Evolutionary conservation across 2,113 vertebrate species (phyloP).

Genomic region (Sterrhoptilus dennistouni): DNA sequence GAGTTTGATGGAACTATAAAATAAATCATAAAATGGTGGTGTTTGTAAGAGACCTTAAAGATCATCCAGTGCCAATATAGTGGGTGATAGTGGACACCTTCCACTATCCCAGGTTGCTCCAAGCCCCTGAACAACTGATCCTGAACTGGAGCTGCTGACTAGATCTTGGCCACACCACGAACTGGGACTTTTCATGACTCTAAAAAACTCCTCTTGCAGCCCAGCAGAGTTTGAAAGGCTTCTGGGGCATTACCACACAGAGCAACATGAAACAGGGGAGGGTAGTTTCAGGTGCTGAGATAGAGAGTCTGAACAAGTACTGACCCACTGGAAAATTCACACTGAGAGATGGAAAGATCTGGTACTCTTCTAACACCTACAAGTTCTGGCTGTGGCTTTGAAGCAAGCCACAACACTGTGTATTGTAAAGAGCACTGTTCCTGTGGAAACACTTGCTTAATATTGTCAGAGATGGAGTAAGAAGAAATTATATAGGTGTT

Average conservation of each 20-base stretch:
- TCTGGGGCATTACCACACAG: neutral
- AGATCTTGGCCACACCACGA: rapidly evolving
- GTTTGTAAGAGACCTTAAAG: too few relatives aligned
- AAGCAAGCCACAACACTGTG: conserved; percentile 55
- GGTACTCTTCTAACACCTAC: conserved; percentile 52
- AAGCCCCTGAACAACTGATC: neutral
- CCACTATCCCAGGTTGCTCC: neutral
- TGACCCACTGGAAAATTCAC: conserved; percentile 69
- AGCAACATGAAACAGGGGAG: neutral
- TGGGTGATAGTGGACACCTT: too few relatives aligned
- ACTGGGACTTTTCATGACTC: rapidly evolving
- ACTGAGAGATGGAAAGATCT: conserved; percentile 65
- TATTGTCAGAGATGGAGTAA: neutral
- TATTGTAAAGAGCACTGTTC: conserved; percentile 58
- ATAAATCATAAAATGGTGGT: neutral
- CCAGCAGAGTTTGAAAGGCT: neutral
- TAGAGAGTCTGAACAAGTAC: neutral
- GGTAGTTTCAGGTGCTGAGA: neutral
- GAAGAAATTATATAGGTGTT: neutral
- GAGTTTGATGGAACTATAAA: neutral
- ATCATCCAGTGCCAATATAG: neutral
- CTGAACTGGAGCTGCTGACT: neutral
- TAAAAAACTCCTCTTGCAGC: neutral
- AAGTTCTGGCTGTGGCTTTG: conserved; percentile 43
- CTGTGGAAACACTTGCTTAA: conserved; percentile 76